A percentile compares a stretch with the other conserved stretches of the same genome.
phyloP scores from a whole-genome alignment of 2,888 invertebrate species.

The Abscondita cerata region DNA sequence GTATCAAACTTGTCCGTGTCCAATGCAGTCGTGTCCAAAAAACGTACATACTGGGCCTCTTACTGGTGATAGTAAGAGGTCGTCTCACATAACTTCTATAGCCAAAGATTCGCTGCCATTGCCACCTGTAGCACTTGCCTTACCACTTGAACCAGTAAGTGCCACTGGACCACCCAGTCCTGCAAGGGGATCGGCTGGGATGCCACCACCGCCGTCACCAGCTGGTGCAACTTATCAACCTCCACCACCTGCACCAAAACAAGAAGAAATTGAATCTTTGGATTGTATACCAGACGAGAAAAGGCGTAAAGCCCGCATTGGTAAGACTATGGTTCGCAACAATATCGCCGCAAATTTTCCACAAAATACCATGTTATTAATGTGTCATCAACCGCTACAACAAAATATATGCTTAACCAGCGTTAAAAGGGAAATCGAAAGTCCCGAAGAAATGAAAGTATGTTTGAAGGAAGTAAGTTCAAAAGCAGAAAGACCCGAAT shows the following conservation, averaged over 20 bases:
- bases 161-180: slow-evolving; percentile 72
- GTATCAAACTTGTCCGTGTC: slow-evolving; percentile 83
- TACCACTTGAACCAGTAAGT: slow-evolving; percentile 61
- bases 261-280: slow-evolving; percentile 46
- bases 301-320: slow-evolving; percentile 64
- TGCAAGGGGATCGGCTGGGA: slow-evolving; percentile 72
- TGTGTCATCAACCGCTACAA: slow-evolving; percentile 53
- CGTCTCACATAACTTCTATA: slow-evolving; percentile 53
- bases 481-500: slow-evolving; percentile 18
- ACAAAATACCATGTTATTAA: slow-evolving; percentile 62
- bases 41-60: slow-evolving; percentile 98
- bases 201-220: slow-evolving; percentile 68
- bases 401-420: slow-evolving; percentile 44
- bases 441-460: slow-evolving; percentile 53
- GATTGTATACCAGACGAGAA: slow-evolving; percentile 50
- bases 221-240: slow-evolving; percentile 60
- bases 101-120: slow-evolving; percentile 57
- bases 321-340: slow-evolving; percentile 74
- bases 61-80: slow-evolving; percentile 92
- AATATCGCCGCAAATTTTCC: slow-evolving; percentile 62
- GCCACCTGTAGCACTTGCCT: slow-evolving; percentile 60
- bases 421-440: slow-evolving; percentile 58
- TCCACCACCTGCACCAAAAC: slow-evolving; percentile 45
- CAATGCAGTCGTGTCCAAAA: slow-evolving; percentile 96
- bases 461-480: slow-evolving; percentile 25